These are phyloP conservation scores for Pristionchus entomophagus DNA, from an alignment of 2,888 invertebrate species.

Conservation along the genomic window DNA sequence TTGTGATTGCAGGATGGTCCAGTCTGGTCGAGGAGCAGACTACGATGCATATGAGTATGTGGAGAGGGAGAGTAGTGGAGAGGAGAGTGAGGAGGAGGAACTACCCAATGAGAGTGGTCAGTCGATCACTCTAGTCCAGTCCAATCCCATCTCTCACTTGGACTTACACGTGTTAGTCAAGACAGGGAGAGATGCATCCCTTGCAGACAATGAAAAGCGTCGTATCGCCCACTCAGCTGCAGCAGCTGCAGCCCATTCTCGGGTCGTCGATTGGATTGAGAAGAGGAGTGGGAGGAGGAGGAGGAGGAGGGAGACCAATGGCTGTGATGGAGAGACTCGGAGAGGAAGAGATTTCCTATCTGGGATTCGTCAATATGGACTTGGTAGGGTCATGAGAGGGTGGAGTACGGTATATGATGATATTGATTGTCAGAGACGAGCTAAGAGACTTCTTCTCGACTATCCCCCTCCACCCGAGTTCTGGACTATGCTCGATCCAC, in stretches of 20 bases:
- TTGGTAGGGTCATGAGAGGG: neutral
- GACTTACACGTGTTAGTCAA: neutral
- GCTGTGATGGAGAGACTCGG: slow-evolving; percentile 2
- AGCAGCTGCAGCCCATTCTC: slow-evolving; percentile 38
- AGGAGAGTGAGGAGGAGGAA: slow-evolving; percentile 43
- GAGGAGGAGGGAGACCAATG: slow-evolving; percentile 7
- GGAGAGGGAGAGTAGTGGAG: slow-evolving; percentile 43
- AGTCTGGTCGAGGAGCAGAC: slow-evolving; percentile 23
- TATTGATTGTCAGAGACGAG: slow-evolving; percentile 17
- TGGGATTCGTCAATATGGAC: slow-evolving; percentile 41
- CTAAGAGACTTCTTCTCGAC: neutral
- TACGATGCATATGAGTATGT: slow-evolving; percentile 46
- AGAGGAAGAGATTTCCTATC: slow-evolving; percentile 31
- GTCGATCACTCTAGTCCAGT: neutral
- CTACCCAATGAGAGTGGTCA: slow-evolving; percentile 22
- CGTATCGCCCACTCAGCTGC: slow-evolving; percentile 28
- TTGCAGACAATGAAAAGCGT: slow-evolving; percentile 45
- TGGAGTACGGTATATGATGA: neutral
- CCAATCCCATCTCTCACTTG: neutral
- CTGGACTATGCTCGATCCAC: slow-evolving; percentile 49
- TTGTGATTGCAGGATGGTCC: neutral
- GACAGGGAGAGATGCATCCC: neutral
- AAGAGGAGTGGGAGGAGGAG: slow-evolving; percentile 4
- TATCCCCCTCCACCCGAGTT: slow-evolving; percentile 39
- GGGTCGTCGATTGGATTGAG: slow-evolving; percentile 31